phyloP scores from a whole-genome alignment of 2,888 invertebrate species.

The Xestobium rufovillosum region DNA sequence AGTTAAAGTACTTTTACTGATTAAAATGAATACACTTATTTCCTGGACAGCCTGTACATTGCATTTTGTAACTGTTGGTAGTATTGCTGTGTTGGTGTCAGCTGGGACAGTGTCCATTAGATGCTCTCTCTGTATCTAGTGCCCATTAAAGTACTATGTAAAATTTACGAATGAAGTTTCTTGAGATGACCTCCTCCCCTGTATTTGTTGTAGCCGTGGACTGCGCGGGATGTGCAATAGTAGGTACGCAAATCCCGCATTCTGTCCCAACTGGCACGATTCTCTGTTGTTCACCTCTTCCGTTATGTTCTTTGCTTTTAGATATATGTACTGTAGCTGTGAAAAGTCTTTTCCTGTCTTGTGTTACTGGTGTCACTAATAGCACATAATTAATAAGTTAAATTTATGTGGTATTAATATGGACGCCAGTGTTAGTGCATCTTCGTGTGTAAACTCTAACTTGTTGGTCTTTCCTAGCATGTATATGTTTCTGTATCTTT shows the following conservation, averaged over 20 bases:
- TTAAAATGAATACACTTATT: neutral
- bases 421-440: no score
- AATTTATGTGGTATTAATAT: no score
- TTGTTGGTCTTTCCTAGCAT: no score
- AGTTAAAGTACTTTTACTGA: neutral
- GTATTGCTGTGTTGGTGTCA: conserved; percentile 39
- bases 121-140: conserved; percentile 35
- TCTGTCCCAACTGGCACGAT: conserved; percentile 54
- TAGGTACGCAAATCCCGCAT: conserved; percentile 36
- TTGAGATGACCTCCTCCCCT: conserved; percentile 21
- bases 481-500: no score
- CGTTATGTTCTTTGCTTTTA: no score
- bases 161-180: conserved; percentile 7
- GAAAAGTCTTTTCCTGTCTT: no score
- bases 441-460: no score
- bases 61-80: conserved; percentile 5
- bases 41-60: neutral
- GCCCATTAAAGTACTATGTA: conserved; percentile 28
- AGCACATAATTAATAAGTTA: no score
- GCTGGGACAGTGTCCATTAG: conserved; percentile 43
- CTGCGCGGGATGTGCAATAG: conserved; percentile 30
- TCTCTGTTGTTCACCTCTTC: conserved; percentile 33
- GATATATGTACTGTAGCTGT: no score
- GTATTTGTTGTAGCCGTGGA: conserved; percentile 25
- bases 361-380: no score